phyloP scores from a whole-genome alignment of 2,888 invertebrate genomes.

The Lasioglossum lativentre region DNA sequence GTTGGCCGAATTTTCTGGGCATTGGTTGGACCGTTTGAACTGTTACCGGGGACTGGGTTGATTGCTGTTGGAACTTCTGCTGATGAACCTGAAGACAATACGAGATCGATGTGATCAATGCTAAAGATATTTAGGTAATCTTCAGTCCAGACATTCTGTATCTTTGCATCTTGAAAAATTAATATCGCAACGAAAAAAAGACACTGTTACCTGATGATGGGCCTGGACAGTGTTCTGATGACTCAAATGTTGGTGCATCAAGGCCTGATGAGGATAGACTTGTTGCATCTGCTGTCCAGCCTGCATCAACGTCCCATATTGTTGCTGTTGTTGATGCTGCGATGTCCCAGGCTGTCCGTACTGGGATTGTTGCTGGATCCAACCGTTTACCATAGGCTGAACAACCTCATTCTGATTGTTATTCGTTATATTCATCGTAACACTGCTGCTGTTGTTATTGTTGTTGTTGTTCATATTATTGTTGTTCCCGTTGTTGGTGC shows the following conservation, averaged over 20 bases:
- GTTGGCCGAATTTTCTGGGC: conserved; percentile 86
- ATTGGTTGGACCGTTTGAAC: conserved; percentile 78
- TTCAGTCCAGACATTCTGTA: too few relatives aligned
- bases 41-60: conserved; percentile 62
- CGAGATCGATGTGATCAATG: too few relatives aligned
- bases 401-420: conserved; percentile 66
- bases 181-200: not conserved
- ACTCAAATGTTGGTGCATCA: conserved; percentile 68
- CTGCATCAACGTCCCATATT: conserved; percentile 57
- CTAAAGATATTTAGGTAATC: too few relatives aligned
- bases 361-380: conserved; percentile 77
- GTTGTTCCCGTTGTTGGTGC: conserved; percentile 57
- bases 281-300: conserved; percentile 65
- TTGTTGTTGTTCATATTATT: conserved; percentile 48
- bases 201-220: conserved; percentile 15
- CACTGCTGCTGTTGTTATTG: conserved; percentile 37
- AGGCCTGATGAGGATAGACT: conserved; percentile 69
- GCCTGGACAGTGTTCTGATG: conserved; percentile 54
- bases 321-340: conserved; percentile 61
- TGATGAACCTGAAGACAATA: conserved; percentile 38
- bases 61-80: conserved; percentile 60
- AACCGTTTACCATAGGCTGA: conserved; percentile 77
- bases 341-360: conserved; percentile 74
- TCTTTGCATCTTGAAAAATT: not conserved
- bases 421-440: conserved; percentile 46